Evolutionary conservation across 1,140 invertebrate species (phyloP), one percentile per base, ranked within the genome.

Genomic region (Drosophila grimshawi): DNA sequence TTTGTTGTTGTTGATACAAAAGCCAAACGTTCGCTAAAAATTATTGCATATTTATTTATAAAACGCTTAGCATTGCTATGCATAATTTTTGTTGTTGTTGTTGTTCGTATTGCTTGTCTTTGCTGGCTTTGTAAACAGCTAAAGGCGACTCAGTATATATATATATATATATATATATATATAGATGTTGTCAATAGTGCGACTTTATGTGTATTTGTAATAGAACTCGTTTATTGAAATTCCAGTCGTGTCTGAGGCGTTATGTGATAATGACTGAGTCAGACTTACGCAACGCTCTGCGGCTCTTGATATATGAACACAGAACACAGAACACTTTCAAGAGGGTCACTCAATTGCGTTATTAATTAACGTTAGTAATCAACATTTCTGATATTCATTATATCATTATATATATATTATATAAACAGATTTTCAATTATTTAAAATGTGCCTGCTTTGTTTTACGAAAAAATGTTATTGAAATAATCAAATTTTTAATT

Each of bases 21-120:
- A 37, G 48, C 30, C 53, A 68, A 66, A 63, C 29, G 46, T 52
- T 46, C 35, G 32, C 45, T 27, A 48, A 64, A 59, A 43, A 62
- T 77, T 77, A 77, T 74, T 68, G 51, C 70, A 77, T 77, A 68
- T 77, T 77, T 77, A 77, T 77, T 68, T 68, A 77, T 77, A 77
- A 74, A 77, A 51, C 48, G 55, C 43, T 72, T 55, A 48, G 73
- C 62, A 61, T 63, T 71, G 19, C 19, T 19, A 19, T 19, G 19
- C 19, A 19, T 19, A 19, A 19, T 19, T 19, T 1, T 19, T 19
- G 11, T 66, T 51, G n/a, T 11, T 55, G n/a, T 27, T 35, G n/a
- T n/a, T n/a, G n/a, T n/a, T n/a, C n/a, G n/a, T n/a, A n/a, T n/a
- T n/a, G n/a, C n/a, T n/a, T n/a, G 19, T 51, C 6, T 63, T 45